Conservation (phyloP, 2,113 vertebrate genomes). For the Mobula hypostoma region DNA sequence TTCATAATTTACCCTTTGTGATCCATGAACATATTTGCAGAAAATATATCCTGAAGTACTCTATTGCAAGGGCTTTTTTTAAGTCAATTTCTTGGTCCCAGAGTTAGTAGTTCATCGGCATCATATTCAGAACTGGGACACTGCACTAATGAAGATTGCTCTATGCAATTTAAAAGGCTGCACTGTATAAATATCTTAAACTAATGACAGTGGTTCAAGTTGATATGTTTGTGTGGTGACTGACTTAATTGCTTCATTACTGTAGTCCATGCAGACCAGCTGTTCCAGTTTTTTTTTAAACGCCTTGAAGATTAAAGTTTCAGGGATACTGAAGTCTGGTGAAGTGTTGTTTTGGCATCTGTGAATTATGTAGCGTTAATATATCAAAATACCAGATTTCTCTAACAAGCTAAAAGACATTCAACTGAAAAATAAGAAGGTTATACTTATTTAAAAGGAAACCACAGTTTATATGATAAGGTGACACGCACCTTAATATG, state of each 20-base stretch:
- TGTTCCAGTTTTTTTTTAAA: background rate
- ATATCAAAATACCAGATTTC: background rate
- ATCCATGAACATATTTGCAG: conserved; percentile 16
- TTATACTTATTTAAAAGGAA: no score
- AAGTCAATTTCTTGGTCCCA: background rate
- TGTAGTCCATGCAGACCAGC: background rate
- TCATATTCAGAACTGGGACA: conserved; percentile 6
- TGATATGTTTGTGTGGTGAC: conserved; percentile 27
- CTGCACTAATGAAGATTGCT: background rate
- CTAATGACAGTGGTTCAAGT: background rate
- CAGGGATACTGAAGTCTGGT: no score
- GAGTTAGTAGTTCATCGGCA: background rate
- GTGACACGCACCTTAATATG: background rate
- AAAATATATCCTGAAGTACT: background rate
- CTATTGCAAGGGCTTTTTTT: background rate
- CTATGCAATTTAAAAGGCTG: conserved; percentile 11
- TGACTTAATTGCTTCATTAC: conserved; percentile 3
- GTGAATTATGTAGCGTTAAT: background rate
- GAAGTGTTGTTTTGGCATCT: background rate
- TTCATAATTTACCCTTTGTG: conserved; percentile 35
- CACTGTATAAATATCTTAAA: conserved; percentile 14
- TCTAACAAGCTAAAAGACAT: background rate
- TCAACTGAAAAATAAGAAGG: background rate
- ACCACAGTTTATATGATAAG: background rate
- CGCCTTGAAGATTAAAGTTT: background rate